A percentile compares a stretch with the other conserved stretches of the same genome.
These are phyloP conservation scores for Xanthorhoe designata DNA, from an alignment of 2,888 invertebrate genomes.

Conservation along the genomic window DNA sequence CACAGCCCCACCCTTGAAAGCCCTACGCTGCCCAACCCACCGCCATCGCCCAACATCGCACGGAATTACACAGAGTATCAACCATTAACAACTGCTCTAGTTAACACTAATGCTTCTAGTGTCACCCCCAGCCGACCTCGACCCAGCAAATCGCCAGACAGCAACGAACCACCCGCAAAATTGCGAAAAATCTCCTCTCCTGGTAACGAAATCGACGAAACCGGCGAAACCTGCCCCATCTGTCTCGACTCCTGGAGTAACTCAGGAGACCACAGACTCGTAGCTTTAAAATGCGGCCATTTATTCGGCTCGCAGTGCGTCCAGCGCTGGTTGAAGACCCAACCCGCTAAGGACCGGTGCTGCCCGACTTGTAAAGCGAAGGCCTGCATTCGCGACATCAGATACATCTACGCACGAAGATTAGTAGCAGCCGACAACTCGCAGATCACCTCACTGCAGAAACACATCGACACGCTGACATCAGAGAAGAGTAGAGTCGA, in stretches of 20 bases:
- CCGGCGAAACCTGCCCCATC: constrained; percentile 92
- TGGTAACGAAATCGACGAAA: constrained; percentile 81
- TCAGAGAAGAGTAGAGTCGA: constrained; percentile 85
- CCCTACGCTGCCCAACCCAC: constrained; percentile 6
- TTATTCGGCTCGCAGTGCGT: constrained; percentile 95
- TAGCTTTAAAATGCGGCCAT: constrained; percentile 96
- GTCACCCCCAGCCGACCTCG: background rate
- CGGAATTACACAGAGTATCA: background rate
- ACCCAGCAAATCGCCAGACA: background rate
- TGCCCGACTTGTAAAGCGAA: constrained; percentile 96
- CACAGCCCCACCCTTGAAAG: constrained; percentile 3
- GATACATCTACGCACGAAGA: constrained; percentile 92
- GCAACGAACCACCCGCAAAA: constrained; percentile 57
- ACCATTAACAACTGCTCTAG: background rate
- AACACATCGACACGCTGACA: constrained; percentile 85
- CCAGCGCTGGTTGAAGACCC: constrained; percentile 89
- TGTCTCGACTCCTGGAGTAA: constrained; percentile 96
- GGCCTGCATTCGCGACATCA: constrained; percentile 88
- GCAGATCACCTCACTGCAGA: constrained; percentile 88
- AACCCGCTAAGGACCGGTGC: constrained; percentile 81
- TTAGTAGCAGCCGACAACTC: constrained; percentile 91
- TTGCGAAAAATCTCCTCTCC: constrained; percentile 59
- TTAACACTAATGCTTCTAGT: background rate
- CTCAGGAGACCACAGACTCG: constrained; percentile 93
- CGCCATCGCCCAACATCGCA: constrained; percentile 10